Conservation (phyloP, 2,797 vertebrate genomes). For the Leptoclinus maculatus region DNA sequence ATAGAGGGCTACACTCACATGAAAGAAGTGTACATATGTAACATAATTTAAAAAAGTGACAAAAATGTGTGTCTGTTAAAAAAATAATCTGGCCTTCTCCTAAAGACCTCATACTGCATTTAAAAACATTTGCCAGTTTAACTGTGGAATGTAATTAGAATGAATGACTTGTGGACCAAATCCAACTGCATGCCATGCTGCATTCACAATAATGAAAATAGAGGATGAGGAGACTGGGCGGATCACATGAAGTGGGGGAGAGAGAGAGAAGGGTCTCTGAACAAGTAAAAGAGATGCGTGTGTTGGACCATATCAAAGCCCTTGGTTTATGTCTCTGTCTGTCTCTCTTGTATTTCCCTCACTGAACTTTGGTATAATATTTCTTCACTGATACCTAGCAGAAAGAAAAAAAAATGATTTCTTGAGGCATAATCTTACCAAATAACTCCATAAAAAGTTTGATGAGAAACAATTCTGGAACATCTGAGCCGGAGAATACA, state of each 20-base stretch:
- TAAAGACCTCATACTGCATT: constrained; percentile 36
- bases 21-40: constrained; percentile 25
- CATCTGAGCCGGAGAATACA: neutral
- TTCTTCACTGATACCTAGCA: constrained; percentile 29
- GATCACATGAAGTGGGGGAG: constrained; percentile 45
- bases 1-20: neutral
- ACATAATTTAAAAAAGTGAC: constrained; percentile 54
- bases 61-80: constrained; percentile 33
- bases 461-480: neutral
- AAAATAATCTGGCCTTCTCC: constrained; percentile 45
- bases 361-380: constrained; percentile 24
- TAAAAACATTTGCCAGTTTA: constrained; percentile 53
- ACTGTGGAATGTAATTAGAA: constrained; percentile 63
- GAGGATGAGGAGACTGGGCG: constrained; percentile 42
- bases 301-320: constrained; percentile 61
- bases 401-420: neutral
- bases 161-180: constrained; percentile 52
- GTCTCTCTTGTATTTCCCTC: constrained; percentile 40
- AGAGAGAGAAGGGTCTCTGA: constrained; percentile 42
- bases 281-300: constrained; percentile 43
- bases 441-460: constrained; percentile 21
- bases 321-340: constrained; percentile 47
- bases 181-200: constrained; percentile 32
- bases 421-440: constrained; percentile 12
- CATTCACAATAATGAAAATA: constrained; percentile 52